These are phyloP conservation scores for Sebastes cheni DNA, from an alignment of 2,797 vertebrate genomes.

Conservation along the genomic window DNA sequence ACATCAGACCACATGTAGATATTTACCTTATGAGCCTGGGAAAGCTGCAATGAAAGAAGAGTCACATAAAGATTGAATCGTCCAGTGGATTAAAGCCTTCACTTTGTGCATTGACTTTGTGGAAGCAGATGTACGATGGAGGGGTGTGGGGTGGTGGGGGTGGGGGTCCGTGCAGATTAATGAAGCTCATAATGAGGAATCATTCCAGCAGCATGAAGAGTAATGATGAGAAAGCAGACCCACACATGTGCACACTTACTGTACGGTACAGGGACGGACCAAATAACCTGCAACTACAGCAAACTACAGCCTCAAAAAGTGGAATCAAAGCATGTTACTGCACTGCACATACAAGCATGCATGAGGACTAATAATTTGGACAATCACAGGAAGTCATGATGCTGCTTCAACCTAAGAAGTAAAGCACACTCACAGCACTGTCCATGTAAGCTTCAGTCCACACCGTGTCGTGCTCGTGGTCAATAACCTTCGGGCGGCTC, in stretches of 20 bases:
- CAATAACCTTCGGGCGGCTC: constrained; percentile 96
- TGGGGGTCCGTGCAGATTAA: constrained; percentile 66
- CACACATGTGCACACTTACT: constrained; percentile 33
- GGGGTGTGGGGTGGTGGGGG: background rate
- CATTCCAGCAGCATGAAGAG: constrained; percentile 68
- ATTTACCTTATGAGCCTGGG: constrained; percentile 98
- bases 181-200: constrained; percentile 78
- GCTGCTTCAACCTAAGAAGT: background rate
- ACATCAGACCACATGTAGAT: background rate
- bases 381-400: background rate
- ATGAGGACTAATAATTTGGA: background rate
- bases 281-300: background rate
- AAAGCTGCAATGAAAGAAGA: constrained; percentile 87
- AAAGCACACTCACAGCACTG: constrained; percentile 89
- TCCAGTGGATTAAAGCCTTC: constrained; percentile 35
- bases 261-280: constrained; percentile 8
- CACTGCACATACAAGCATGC: background rate
- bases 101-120: constrained; percentile 43
- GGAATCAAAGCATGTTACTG: background rate
- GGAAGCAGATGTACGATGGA: constrained; percentile 49
- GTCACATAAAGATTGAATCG: constrained; percentile 59
- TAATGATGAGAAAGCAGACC: constrained; percentile 58
- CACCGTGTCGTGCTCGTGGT: constrained; percentile 95
- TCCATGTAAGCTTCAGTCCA: constrained; percentile 98
- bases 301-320: background rate